Conservation (phyloP, 23 tunicate species). For the Ciona savignyi region DNA sequence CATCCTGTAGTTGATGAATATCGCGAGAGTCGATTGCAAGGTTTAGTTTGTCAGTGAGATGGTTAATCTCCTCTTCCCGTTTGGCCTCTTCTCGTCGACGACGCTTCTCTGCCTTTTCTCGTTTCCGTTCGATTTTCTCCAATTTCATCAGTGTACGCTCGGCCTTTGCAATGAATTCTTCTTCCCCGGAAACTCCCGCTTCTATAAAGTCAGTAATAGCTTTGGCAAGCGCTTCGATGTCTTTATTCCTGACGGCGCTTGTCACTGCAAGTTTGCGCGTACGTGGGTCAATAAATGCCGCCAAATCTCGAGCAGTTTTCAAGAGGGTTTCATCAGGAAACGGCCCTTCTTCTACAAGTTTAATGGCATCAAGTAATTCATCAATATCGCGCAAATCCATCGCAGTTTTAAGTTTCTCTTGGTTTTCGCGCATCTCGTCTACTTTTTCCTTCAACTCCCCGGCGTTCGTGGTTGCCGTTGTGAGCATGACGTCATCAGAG, state of each 20-base stretch:
- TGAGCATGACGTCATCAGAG: constrained; percentile 38
- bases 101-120: constrained; percentile 28
- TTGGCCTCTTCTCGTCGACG: constrained; percentile 20
- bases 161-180: constrained; percentile 27
- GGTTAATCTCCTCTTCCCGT: constrained; percentile 37
- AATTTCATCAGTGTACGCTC: constrained; percentile 50
- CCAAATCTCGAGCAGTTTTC: constrained; percentile 31
- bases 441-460: constrained; percentile 23
- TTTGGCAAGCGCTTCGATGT: constrained; percentile 22
- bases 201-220: constrained; percentile 48
- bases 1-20: constrained; percentile 45
- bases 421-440: constrained; percentile 15
- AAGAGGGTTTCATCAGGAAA: constrained; percentile 28
- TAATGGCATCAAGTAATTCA: constrained; percentile 19
- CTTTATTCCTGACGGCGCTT: constrained; percentile 17
- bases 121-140: constrained; percentile 35
- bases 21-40: constrained; percentile 39
- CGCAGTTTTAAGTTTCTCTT: constrained; percentile 21
- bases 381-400: constrained; percentile 30
- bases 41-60: constrained; percentile 20
- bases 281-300: constrained; percentile 51
- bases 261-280: constrained; percentile 29
- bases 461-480: constrained; percentile 23
- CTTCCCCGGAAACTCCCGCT: constrained; percentile 38
- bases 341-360: constrained; percentile 30